These are phyloP conservation scores for Xiphophorus birchmanni DNA, from an alignment of 2,797 vertebrate species.

Conservation along the genomic window DNA sequence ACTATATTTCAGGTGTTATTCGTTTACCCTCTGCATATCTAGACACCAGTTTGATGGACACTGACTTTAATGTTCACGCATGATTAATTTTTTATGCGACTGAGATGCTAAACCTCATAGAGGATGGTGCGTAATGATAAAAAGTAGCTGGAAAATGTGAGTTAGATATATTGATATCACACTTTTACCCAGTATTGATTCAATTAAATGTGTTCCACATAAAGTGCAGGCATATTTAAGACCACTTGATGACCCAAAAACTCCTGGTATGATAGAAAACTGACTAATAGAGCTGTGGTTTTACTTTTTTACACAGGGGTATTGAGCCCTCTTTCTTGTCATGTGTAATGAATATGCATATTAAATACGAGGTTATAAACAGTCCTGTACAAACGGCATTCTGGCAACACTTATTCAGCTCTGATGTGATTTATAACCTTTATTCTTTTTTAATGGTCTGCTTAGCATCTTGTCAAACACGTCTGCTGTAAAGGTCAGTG, in stretches of 20 bases:
- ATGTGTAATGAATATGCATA: not conserved
- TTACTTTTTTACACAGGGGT: not conserved
- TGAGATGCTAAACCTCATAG: not conserved
- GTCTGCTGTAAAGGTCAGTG: slow-evolving; percentile 1
- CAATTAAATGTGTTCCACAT: not conserved
- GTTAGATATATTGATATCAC: not conserved
- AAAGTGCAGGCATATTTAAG: not conserved
- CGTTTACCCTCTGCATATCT: not conserved
- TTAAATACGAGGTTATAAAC: not conserved
- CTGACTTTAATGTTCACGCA: not conserved
- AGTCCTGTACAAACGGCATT: not conserved
- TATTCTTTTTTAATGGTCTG: not conserved
- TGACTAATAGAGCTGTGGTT: not conserved
- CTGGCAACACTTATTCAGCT: not conserved
- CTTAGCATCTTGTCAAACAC: slow-evolving; percentile 10
- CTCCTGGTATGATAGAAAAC: not conserved
- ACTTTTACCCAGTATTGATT: not conserved
- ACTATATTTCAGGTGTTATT: not conserved
- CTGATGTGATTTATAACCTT: not conserved
- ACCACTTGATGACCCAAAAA: not conserved
- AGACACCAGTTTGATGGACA: not conserved
- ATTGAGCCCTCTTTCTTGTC: not conserved
- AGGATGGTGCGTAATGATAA: not conserved
- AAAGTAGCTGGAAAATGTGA: not conserved
- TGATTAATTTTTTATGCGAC: not conserved